A percentile compares a stretch with the other conserved stretches of the same genome.
These are phyloP conservation scores for Hetaerina americana DNA, from an alignment of 1,140 invertebrate species.

Conservation along the genomic window DNA sequence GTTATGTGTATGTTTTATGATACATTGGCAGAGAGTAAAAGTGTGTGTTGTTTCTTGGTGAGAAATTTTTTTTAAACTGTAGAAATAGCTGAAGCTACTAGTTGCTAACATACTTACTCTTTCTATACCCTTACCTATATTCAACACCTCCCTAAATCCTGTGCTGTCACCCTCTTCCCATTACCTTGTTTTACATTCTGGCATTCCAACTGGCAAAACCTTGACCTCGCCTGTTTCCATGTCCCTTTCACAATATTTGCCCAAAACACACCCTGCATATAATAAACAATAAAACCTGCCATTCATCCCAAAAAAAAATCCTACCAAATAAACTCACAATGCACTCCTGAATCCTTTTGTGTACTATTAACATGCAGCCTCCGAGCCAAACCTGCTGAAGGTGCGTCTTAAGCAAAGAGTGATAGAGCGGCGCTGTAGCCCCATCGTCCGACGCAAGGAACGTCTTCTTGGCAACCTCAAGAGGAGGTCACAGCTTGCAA, in stretches of 20 bases:
- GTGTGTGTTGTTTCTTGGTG: neutral
- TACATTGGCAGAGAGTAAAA: neutral
- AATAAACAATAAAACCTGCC: too few species aligned
- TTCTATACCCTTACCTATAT: neutral
- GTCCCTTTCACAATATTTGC: too few species aligned
- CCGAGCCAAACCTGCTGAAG: constrained; percentile 94
- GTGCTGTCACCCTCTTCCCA: too few species aligned
- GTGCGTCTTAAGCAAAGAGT: constrained; percentile 91
- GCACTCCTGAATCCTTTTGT: neutral
- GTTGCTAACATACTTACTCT: neutral
- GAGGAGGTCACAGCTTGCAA: constrained; percentile 59
- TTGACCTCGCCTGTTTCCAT: constrained; percentile 4
- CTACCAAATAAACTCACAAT: too few species aligned
- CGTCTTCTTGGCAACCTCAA: constrained; percentile 60
- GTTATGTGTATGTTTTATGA: neutral
- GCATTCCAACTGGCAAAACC: too few species aligned
- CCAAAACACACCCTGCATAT: too few species aligned
- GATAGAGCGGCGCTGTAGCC: constrained; percentile 70
- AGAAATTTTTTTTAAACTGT: neutral
- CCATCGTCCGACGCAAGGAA: constrained; percentile 71
- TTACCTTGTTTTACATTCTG: too few species aligned
- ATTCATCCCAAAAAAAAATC: too few species aligned
- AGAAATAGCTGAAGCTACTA: neutral
- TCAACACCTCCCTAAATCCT: neutral
- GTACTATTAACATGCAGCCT: constrained; percentile 51